These are phyloP conservation scores for Drosophila rufa DNA, from an alignment of 1,140 invertebrate genomes.

Conservation along the genomic window DNA sequence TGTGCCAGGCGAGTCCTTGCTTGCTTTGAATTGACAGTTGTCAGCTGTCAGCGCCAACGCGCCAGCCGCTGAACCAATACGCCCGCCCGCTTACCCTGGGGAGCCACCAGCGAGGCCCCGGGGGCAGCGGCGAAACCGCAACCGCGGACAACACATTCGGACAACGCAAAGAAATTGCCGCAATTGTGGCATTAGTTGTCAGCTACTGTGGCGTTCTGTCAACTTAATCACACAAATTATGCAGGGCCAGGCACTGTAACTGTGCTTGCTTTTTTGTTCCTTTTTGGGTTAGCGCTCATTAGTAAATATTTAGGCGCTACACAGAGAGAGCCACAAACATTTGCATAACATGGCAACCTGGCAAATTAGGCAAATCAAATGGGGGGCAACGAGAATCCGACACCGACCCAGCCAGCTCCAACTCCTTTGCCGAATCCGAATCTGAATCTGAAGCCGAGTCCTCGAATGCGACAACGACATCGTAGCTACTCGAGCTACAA, in stretches of 20 bases:
- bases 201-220: conserved; percentile 55
- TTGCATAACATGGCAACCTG: conserved; percentile 69
- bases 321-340: conserved; percentile 52
- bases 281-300: conserved; percentile 77
- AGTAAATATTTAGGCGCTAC: conserved; percentile 64
- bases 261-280: conserved; percentile 29
- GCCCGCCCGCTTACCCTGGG: conserved; percentile 30
- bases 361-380: conserved; percentile 78
- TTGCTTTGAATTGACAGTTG: conserved; percentile 27
- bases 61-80: conserved; percentile 36
- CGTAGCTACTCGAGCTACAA: conserved; percentile 45
- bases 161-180: conserved; percentile 68
- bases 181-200: conserved; percentile 64
- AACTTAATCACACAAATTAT: conserved; percentile 68
- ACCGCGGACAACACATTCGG: conserved; percentile 64
- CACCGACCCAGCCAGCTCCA: not conserved
- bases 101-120: conserved; percentile 3
- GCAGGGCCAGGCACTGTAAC: conserved; percentile 23
- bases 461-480: conserved; percentile 26
- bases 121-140: conserved; percentile 14
- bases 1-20: conserved; percentile 9
- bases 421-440: not conserved
- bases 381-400: conserved; percentile 11
- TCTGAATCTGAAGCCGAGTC: conserved; percentile 10
- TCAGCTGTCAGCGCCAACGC: conserved; percentile 38